Evolutionary conservation across 2,113 vertebrate genomes (phyloP), one percentile per base, ranked within the genome.

Genomic region (Neoarius graeffei): DNA sequence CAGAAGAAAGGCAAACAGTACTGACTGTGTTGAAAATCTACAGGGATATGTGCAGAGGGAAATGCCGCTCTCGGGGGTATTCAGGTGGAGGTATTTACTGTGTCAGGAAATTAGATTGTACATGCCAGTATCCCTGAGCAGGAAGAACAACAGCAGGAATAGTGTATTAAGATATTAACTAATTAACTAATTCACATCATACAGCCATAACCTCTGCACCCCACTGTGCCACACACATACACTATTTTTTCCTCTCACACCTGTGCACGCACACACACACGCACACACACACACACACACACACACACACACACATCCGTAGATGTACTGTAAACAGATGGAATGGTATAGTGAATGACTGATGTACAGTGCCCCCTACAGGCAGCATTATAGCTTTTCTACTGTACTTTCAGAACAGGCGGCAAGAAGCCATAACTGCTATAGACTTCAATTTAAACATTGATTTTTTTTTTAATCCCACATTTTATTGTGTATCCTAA

Each of bases 321-420:
- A 66, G 8, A 14, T 66, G 4, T 54, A 20, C 48, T 66, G 87
- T 35, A 80, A 42, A 54, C 62, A 57, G 73, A 20, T 19, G 42
- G 71, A 57, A 62, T 59, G 57, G n/a, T 30, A 74, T 35, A 54
- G 54, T 56, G 35, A 48, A 67, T 85, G 69, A n/a, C 79, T 89
- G 79, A 84, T 83, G 56, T 27, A 77, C 86, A 91, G 80, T 88
- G 86, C 90, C 87, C 89, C 88, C 91, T 92, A 54, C 81, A 90
- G 90, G 81, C 30, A 62, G 52, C 77, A 86, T 52, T 25, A 59
- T 27, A 59, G 6, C 59, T 30, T 56, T 30, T 27, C 59, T 54
- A 25, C 59, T 73, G 52, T 73, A 83, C 66, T 27, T 73, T 56
- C 67, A 52, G 8, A 80, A 64, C 19, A 25, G 42, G n/a, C 7